phyloP scores from a whole-genome alignment of 2,888 invertebrate genomes.

The Drosophila robusta region DNA sequence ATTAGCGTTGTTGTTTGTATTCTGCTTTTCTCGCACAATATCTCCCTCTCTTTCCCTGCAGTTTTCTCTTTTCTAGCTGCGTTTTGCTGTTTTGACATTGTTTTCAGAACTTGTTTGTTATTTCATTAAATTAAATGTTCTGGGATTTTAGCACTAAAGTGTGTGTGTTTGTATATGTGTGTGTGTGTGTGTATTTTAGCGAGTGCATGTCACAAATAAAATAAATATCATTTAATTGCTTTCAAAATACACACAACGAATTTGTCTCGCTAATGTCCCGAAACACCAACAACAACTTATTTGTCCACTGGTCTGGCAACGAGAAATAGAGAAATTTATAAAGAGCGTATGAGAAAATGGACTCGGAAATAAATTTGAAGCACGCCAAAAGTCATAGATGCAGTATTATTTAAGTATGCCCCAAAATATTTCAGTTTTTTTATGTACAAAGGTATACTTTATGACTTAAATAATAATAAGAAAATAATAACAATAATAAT shows the following conservation, averaged over 20 bases:
- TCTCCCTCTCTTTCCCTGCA: slow-evolving; percentile 4
- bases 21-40: slow-evolving; percentile 11
- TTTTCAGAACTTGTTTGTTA: slow-evolving; percentile 70
- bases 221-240: slow-evolving; percentile 73
- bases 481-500: too few species aligned
- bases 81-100: slow-evolving; percentile 66
- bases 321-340: slow-evolving; percentile 4
- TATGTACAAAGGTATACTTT: too few species aligned
- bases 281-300: slow-evolving; percentile 40
- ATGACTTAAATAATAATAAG: too few species aligned
- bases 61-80: slow-evolving; percentile 20
- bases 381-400: background rate
- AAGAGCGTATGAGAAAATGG: background rate
- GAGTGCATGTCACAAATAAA: slow-evolving; percentile 57
- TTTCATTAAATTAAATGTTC: slow-evolving; percentile 79
- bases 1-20: slow-evolving; percentile 58
- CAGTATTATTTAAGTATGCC: too few species aligned
- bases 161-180: background rate
- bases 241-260: slow-evolving; percentile 49
- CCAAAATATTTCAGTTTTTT: too few species aligned
- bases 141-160: slow-evolving; percentile 48
- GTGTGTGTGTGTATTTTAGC: slow-evolving; percentile 29
- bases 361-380: slow-evolving; percentile 27
- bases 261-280: slow-evolving; percentile 50
- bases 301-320: slow-evolving; percentile 10